These are phyloP conservation scores for Canis aureus DNA, from an alignment of 2,113 vertebrate species.

Conservation along the genomic window DNA sequence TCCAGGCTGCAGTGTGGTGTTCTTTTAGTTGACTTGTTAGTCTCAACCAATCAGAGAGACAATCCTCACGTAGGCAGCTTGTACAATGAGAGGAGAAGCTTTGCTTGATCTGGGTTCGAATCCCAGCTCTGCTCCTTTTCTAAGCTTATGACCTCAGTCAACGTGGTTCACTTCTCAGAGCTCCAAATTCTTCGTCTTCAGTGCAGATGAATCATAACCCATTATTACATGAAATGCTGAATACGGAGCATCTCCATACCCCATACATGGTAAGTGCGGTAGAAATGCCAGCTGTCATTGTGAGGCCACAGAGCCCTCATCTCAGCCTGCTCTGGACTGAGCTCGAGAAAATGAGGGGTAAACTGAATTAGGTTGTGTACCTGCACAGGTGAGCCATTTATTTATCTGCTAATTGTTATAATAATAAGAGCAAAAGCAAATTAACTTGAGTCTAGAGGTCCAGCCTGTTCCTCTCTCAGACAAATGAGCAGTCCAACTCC, in stretches of 20 bases:
- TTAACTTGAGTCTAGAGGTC: constrained; percentile 59
- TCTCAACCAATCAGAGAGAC: constrained; percentile 23
- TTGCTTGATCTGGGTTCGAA: background rate
- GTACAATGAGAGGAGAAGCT: background rate
- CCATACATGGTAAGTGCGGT: background rate
- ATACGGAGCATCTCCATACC: background rate
- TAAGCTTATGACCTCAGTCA: background rate
- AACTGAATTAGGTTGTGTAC: constrained; percentile 40
- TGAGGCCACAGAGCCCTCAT: constrained; percentile 44
- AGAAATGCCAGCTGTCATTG: background rate
- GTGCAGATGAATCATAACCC: background rate
- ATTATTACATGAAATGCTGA: background rate
- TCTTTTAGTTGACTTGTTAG: constrained; percentile 33
- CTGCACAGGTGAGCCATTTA: background rate
- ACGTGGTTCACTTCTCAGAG: background rate
- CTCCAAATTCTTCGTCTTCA: background rate
- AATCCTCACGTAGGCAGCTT: background rate
- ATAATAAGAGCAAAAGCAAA: constrained; percentile 68
- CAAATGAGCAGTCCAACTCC: constrained; percentile 54
- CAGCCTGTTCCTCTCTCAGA: constrained; percentile 39
- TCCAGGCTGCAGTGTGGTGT: background rate
- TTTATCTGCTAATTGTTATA: background rate
- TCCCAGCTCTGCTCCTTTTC: background rate
- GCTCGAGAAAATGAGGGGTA: constrained; percentile 51
- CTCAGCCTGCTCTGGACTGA: constrained; percentile 29